Percentiles rank a stretch among this genome's conserved stretches.
These are phyloP conservation scores for Sus cebifrons DNA, from an alignment of 2,797 vertebrate genomes.

Conservation along the genomic window DNA sequence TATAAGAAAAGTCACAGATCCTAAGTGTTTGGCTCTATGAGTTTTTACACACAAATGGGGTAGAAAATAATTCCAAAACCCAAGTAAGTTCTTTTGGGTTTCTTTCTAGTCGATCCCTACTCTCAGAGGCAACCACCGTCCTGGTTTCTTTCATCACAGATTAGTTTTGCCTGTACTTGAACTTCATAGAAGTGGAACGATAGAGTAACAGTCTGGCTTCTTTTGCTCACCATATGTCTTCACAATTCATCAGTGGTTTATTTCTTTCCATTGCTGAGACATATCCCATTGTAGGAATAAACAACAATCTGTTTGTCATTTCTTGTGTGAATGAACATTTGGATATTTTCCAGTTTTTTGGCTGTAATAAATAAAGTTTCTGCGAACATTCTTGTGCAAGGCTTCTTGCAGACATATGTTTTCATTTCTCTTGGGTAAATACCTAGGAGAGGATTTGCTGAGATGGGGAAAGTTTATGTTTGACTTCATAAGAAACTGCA, in stretches of 20 bases:
- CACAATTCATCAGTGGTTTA: neutral
- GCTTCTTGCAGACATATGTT: neutral
- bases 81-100: neutral
- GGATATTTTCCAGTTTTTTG: neutral
- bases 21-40: neutral
- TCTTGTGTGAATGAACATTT: neutral
- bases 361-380: neutral
- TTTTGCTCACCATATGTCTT: neutral
- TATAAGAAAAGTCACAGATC: neutral
- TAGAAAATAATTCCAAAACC: neutral
- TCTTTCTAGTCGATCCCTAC: neutral
- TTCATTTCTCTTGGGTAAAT: neutral
- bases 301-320: neutral
- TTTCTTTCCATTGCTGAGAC: neutral
- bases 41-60: neutral
- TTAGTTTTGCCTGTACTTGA: neutral
- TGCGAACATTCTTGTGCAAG: neutral
- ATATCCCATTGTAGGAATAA: neutral
- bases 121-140: too few relatives aligned
- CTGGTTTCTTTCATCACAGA: fast-evolving
- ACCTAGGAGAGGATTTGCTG: neutral
- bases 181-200: neutral
- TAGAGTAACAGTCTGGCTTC: neutral
- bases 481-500: neutral
- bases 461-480: neutral